Base-by-base conservation (phyloP, 2,797 vertebrate genomes). In the Tympanoctomys barrerae region DNA sequence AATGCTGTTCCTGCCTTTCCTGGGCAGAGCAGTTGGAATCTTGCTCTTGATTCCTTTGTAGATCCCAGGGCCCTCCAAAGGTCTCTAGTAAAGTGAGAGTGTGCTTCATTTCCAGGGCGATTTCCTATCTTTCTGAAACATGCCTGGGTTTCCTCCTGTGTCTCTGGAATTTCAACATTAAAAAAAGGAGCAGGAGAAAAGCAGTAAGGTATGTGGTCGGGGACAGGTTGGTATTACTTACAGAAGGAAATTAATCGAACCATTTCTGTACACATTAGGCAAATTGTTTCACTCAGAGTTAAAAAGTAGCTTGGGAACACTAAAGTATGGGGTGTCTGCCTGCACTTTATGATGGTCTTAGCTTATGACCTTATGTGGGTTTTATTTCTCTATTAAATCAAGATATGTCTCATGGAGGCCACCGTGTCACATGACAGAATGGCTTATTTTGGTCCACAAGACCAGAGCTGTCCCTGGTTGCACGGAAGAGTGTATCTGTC, bases 331-430 rank as follows among this genome's bases (percentile, higher is more conserved):
- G 98, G 97, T 98, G 95, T 96, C 97, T 98, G 96, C 94, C 92
- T 97, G 96, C 75, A 93, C 96, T 98, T 98, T 98, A 98, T 97
- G 98, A 97, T 97, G 97, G 97, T 97, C 98, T 98, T 98, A 98
- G 97, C 97, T 98, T 97, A 97, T 62, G 97, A 98, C 97, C 97
- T 98, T 98, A 96, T 97, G 97, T 98, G 75, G 95, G 78, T 98
- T 98, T 98, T 98, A 98, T 98, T 98, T 98, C 98, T 97, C 97
- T 97, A 97, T 98, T 98, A 98, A 98, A 98, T 97, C 97, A 97
- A 98, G 97, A 96, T 97, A 91, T 97, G 97, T 96, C 91, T 97
- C 89, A 87, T 39, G 13, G 96, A 97, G 91, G 52, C 96, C 4
- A 2, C 95, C 26, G 49, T 71, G 68, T 52, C 62, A 49, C 61